phyloP scores from a whole-genome alignment of 2,797 vertebrate genomes.

The Myioborus miniatus region DNA sequence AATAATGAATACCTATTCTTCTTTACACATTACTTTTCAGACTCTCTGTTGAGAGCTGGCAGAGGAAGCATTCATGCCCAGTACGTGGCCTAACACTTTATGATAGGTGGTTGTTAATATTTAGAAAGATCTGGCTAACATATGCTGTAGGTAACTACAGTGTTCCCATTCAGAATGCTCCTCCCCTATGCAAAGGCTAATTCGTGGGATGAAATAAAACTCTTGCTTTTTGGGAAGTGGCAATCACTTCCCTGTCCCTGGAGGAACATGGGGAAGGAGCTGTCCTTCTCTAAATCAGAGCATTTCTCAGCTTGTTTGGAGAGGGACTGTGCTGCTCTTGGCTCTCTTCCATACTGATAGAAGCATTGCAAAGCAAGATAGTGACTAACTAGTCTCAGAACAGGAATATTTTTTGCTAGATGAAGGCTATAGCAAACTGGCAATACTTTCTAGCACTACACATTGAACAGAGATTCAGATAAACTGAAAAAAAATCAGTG shows the following conservation, averaged over 20 bases:
- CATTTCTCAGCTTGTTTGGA: background rate
- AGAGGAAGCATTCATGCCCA: background rate
- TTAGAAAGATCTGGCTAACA: background rate
- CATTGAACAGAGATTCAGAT: background rate
- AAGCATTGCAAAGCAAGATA: background rate
- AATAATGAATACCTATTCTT: background rate
- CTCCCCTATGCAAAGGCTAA: background rate
- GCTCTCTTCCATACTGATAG: background rate
- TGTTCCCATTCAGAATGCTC: background rate
- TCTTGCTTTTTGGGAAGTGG: background rate
- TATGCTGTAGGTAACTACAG: background rate
- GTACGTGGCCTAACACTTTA: background rate
- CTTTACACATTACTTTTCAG: background rate
- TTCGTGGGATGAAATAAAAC: background rate
- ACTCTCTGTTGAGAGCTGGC: background rate
- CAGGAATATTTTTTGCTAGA: background rate
- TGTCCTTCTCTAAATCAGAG: background rate
- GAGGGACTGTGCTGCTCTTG: background rate
- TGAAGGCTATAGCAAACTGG: background rate
- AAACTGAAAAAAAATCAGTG: background rate
- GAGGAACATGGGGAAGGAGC: background rate
- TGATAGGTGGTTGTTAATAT: background rate
- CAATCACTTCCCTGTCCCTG: background rate
- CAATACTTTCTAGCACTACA: background rate
- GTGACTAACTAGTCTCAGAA: background rate